Evolutionary conservation across 2,797 vertebrate genomes (phyloP).

Genomic region (Sarcophilus harrisii): DNA sequence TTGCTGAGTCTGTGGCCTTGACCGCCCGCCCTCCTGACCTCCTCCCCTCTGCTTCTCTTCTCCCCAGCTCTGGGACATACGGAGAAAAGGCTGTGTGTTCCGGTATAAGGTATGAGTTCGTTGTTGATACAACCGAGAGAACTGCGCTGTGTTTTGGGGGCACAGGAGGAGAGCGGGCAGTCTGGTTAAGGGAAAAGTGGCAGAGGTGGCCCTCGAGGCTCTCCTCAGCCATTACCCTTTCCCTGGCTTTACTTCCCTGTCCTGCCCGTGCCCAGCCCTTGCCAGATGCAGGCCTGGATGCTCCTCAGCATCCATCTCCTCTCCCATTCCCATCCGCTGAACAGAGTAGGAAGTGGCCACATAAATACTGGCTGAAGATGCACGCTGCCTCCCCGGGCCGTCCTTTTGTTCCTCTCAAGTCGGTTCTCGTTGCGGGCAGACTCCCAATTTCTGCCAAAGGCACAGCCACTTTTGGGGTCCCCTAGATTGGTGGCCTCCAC

Average conservation of each 20-base stretch:
- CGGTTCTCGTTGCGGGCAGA: neutral
- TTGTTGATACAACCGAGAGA: neutral
- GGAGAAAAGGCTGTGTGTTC: slow-evolving; percentile 96
- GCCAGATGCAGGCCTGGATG: neutral
- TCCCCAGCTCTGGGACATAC: slow-evolving; percentile 95
- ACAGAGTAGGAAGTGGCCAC: neutral
- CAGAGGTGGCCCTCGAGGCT: neutral
- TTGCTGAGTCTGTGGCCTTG: neutral
- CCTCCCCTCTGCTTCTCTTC: slow-evolving; percentile 40
- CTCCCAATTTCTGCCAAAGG: neutral
- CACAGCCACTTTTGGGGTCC: neutral
- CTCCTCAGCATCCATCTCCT: neutral
- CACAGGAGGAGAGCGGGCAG: neutral
- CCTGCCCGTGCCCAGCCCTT: neutral
- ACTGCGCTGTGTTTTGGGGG: neutral
- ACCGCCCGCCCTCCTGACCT: neutral
- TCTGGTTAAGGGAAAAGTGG: neutral
- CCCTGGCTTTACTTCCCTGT: neutral
- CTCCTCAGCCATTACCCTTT: neutral
- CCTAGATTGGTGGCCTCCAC: neutral
- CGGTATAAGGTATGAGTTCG: slow-evolving; percentile 90
- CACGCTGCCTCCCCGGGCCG: rapidly evolving
- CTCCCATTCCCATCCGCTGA: neutral
- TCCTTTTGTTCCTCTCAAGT: neutral
- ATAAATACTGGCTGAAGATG: neutral